Evolutionary conservation across 2,888 invertebrate species (phyloP), one percentile per base, ranked within the genome.

Genomic region (Aphodius granarius): DNA sequence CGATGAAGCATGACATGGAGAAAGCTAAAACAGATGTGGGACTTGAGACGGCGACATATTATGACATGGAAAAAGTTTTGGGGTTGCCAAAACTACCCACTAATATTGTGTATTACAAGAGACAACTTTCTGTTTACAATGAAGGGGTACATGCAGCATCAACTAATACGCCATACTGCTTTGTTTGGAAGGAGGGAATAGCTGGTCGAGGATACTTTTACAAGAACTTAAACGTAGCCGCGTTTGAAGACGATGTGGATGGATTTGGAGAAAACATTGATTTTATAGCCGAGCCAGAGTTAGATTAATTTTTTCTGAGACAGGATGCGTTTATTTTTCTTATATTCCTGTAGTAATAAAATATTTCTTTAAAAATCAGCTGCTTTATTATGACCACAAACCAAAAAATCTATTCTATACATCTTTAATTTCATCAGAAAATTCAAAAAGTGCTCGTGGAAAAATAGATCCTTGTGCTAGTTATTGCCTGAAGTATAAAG

Each of bases 151-250:
- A 81, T 74, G 71, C 75, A 43, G 79, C 74, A 5, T 78, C 73
- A 21, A 76, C 66, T n/a, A 79, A 80, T 16, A 73, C 76, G 73
- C 78, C 79, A 18, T 81, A 81, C 75, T 81, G 78, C 73, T 83
- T 81, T 78, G 63, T 78, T 16, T 83, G 82, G 81, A 78, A 78
- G 22, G 83, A 83, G 72, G 78, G 81, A 17, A 70, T 64, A 65
- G 83, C 81, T 20, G 82, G 82, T 6, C 72, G 83, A 66, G 82
- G 81, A 66, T 15, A 73, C 18, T 73, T 66, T 68, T 73, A 73
- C 23, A 65, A 19, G 18, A 73, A 73, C 22, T 64, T 73, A 66
- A 73, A 73, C 18, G n/a, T 9, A 21, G 73, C 73, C 17, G 73
- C 65, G 65, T 73, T 73, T 66, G 66, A 23, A 16, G 73, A 73